Base-by-base conservation (phyloP, 2,113 vertebrate species). In the Anser brachyrhynchus region DNA sequence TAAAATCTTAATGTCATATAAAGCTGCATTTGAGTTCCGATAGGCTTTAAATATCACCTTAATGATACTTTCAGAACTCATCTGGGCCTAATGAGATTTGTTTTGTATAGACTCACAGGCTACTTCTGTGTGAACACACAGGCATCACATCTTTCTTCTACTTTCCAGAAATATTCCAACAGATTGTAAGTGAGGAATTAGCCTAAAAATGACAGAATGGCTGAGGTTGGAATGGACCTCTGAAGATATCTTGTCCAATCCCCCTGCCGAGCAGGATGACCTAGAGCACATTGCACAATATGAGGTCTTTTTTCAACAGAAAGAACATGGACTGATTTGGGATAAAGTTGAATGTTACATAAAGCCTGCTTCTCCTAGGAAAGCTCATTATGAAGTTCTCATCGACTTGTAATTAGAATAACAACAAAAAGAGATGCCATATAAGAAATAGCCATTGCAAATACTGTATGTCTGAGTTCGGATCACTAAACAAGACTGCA, bases 401-500 rank as follows among this genome's bases (percentile, higher is more conserved):
- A 26, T 31, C 2, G 9, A n/a, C 35, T 74, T 64, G 35, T 29
- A 49, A 66, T 58, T 41, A 55, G 75, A 92, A 35, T 44, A 90
- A 79, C 35, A 80, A 71, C 46, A 17, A 41, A 35, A 46, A 61
- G 49, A 19, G 26, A 13, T 35, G 31, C 20, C 51, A 71, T 62
- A 7, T 13, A 59, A 67, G 73, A 67, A 72, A 75, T 58, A 31
- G 12, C 11, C 15, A 57, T 69, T 65, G 16, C 51, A 77, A 74
- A 80, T 0, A 1, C 18, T 51, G 0, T 31, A 3, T 37, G 8
- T 49, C 9, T 66, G 55, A 70, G 54, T 13, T 9, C 35, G 33
- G 29, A 61, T 73, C 28, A 18, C 59, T 57, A 72, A 88, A 61
- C 10, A 46, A 62, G 14, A 59, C 13, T 29, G 33, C 1, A 0